Base-by-base conservation (phyloP, 2,888 invertebrate species). In the Cecidostiba fungosa region DNA sequence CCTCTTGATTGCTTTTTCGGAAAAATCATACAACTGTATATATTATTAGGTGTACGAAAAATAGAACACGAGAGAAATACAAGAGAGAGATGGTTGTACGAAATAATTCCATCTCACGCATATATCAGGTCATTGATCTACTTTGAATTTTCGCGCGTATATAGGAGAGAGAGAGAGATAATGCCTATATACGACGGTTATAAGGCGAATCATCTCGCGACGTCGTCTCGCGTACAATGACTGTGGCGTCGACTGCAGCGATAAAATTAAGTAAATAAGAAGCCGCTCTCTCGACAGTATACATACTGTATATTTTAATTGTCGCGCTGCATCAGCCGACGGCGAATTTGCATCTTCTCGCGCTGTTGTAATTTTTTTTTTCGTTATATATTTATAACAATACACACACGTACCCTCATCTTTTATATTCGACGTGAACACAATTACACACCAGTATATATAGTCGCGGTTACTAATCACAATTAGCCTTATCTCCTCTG, bases 401-500 rank as follows among this genome's bases (percentile, higher is more conserved):
- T 3, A 5, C 19, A 54, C n/a, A 16, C 50, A 50, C 50, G 19
- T 3, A 16, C 1, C 19, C 19, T 50, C 50, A 19, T 50, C 50
- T 5, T n/a, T n/a, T n/a, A n/a, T 43, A 10, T 10, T 43, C 43
- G 39, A 39, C 39, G 39, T 10, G 54, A 54, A 19, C 54, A 54
- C 54, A 54, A 54, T 54, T n/a, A 54, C n/a, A n/a, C n/a, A n/a
- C n/a, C 0, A 54, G 54, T 16, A 50, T 16, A 3, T 16, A 50
- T 16, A 3, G 50, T 74, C n/a, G 26, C 3, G 29, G 83, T 87
- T 87, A n/a, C 23, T 86, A 43, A 43, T 88, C 88, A n/a, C n/a
- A 87, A 88, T 89, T 86, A 88, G 86, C 86, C 76, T 77, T 85
- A 86, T 88, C 87, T 84, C 8, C 39, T 72, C 26, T 84, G 62